Evolutionary conservation across 2,113 vertebrate genomes (phyloP), one percentile per base, ranked within the genome.

Genomic region (Malaclemys terrapin): DNA sequence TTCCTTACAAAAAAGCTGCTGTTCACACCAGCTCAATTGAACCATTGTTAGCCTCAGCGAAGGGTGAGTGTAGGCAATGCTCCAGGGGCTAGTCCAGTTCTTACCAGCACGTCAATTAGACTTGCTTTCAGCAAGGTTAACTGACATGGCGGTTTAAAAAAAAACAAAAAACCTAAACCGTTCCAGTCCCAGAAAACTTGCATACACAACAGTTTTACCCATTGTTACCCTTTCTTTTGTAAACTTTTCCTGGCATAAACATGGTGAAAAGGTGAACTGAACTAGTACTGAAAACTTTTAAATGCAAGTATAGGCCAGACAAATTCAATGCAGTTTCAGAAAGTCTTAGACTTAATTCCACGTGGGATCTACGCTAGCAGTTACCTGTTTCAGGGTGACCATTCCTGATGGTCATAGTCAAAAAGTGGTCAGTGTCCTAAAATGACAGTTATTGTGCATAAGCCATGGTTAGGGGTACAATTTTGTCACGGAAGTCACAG

Each of bases 401-500:
- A 72, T 38, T 72, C 35, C 35, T 72, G 65, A 72, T 72, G 35
- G n/a, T 72, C 16, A 42, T n/a, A 8, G 20, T 20, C 80, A 38
- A 38, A 56, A 38, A 42, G n/a, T 16, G 3, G 35, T 82, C 52
- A 56, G 53, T 91, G 31, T 16, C 69, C 16, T 62, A 20, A 92
- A 81, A 11, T 25, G 75, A 29, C 49, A 5, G 2, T 0, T 0
- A 85, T 83, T 11, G 1, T 59, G 10, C 31, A 16, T 19, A 16
- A 35, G 76, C 8, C 80, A n/a, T 75, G 53, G 4, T 7, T 22
- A 54, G 53, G 53, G 19, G 7, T 53, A 53, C 19, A 53, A 8
- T 53, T 53, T 53, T 53, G 16, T 53, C 17, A 53, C 6, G 3
- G 17, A 20, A 53, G 19, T 53, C 8, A 53, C 53, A 20, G 53